Conservation (phyloP, 2,888 invertebrate genomes). For the Idaea aversata region DNA sequence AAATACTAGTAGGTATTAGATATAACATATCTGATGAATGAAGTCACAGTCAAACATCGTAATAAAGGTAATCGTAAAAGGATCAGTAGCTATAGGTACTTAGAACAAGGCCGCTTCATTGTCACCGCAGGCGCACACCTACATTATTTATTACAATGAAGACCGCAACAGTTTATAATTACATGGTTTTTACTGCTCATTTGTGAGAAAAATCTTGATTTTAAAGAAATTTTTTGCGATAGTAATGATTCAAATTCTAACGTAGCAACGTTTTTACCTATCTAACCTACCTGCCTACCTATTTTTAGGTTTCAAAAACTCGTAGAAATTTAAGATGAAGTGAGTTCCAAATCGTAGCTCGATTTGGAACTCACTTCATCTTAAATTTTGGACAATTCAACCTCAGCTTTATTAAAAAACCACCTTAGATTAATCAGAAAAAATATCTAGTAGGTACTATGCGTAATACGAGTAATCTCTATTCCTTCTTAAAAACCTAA, state of each 20-base stretch:
- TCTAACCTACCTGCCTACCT: no score
- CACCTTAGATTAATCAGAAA: no score
- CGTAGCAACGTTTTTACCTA: neutral
- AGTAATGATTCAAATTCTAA: neutral
- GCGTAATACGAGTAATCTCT: no score
- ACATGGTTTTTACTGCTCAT: conserved; percentile 7
- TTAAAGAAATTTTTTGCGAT: neutral
- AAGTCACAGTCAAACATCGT: conserved; percentile 41
- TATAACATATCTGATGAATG: conserved; percentile 46
- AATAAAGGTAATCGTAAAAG: conserved; percentile 43
- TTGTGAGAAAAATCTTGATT: neutral
- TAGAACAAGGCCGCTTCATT: conserved; percentile 47
- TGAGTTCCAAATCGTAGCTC: no score
- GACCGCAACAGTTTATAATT: conserved; percentile 40
- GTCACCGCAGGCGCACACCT: conserved; percentile 42
- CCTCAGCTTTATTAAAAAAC: no score
- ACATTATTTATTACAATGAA: conserved; percentile 27
- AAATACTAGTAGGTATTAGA: no score
- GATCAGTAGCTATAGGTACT: conserved; percentile 40
- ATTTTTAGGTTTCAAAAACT: no score
- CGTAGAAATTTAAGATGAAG: no score
- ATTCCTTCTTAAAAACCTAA: no score
- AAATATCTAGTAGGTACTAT: no score
- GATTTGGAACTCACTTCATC: no score
- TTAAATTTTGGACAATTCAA: no score